These are phyloP conservation scores for Chamaetylas fuelleborni DNA, from an alignment of 2,113 vertebrate species.

Conservation along the genomic window DNA sequence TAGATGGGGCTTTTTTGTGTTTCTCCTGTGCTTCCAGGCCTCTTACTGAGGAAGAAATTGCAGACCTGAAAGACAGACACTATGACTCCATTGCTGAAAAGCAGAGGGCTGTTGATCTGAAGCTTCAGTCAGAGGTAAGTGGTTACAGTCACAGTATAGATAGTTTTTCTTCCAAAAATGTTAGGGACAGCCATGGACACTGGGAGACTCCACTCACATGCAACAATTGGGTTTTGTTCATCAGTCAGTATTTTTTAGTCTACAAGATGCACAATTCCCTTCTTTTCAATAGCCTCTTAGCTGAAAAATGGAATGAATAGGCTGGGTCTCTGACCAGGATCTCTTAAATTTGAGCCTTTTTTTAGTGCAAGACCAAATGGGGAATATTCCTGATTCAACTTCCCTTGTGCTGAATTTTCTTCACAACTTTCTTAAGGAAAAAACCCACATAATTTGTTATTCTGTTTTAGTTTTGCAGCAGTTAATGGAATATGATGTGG, in stretches of 20 bases:
- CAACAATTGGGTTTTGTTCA: neutral
- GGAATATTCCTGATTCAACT: neutral
- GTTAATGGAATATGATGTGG: neutral
- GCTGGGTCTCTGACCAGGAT: neutral
- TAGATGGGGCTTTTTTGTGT: neutral
- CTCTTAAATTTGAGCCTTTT: neutral
- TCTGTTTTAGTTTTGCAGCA: neutral
- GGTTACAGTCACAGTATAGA: neutral
- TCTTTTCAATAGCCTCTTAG: neutral
- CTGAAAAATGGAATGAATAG: neutral
- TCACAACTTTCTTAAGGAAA: neutral
- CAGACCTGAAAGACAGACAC: constrained; percentile 83
- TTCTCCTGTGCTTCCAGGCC: constrained; percentile 71
- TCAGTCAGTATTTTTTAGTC: neutral
- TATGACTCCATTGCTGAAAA: constrained; percentile 89
- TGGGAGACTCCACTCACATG: neutral
- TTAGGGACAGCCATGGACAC: neutral
- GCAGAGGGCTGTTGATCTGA: constrained; percentile 85
- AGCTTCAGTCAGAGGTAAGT: constrained; percentile 86
- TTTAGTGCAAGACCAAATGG: neutral
- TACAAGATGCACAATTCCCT: neutral
- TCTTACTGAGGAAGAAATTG: constrained; percentile 92
- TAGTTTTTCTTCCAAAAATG: neutral
- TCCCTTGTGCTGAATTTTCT: neutral
- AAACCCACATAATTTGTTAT: rapidly evolving